Base-by-base conservation (phyloP, 2,797 vertebrate genomes). In the Catostomus latipinnis region DNA sequence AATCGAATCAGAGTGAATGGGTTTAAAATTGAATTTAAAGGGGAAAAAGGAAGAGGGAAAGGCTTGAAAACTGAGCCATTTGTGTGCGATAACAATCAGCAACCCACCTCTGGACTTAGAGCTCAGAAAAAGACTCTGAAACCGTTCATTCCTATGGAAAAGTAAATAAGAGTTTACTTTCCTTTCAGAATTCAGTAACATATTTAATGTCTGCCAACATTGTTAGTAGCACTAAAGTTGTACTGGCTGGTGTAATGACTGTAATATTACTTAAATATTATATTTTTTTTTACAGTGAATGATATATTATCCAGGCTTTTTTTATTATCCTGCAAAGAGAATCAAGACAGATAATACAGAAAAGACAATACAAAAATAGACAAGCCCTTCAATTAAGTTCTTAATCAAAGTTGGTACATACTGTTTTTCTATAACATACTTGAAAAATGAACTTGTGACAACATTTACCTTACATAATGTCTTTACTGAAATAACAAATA, bases 21-120 rank as follows among this genome's bases (percentile, higher is more conserved):
- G 66, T 84, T 84, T 48, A 78, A 73, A 84, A 81, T 87, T 70
- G 67, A 74, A 87, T 88, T 81, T 85, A 79, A 45, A 34, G 48
- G 66, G 49, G 77, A 81, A 52, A 65, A 74, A 70, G 34, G 80
- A 76, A 71, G 12, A 63, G 18, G 80, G 49, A 76, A 65, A 57
- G 53, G 34, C 10, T 13, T 60, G 52, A 18, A 82, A 76, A 78
- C 34, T 53, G 61, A 74, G 4, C 61, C 60, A 81, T 83, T 83
- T 80, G 53, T 22, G 48, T 34, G 13, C 8, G 76, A 77, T 82
- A 78, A 62, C 5, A 0, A 61, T 78, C 57, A 60, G 48, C 7
- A 4, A 14, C 53, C 53, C 12, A 58, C 11, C 62, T 56, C 62
- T 67, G 45, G 43, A 76, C 62, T 6, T 13, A 7, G 2, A 72